phyloP scores from a whole-genome alignment of 2,888 invertebrate species.

The Adelognathus sp. region DNA sequence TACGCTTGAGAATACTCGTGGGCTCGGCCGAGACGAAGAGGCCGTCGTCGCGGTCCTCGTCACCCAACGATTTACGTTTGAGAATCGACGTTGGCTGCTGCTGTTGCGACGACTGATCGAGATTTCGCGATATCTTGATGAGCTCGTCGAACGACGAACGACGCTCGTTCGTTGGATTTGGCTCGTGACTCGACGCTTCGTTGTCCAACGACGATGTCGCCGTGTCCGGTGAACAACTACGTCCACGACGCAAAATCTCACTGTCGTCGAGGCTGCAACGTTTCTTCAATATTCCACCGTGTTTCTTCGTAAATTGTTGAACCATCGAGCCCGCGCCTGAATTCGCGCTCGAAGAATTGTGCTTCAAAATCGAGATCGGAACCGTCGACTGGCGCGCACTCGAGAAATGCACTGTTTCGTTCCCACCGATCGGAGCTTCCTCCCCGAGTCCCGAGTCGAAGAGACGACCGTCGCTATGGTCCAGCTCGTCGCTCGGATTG shows the following conservation, averaged over 20 bases:
- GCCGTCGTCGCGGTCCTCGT: slow-evolving; percentile 84
- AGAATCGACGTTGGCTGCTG: slow-evolving; percentile 84
- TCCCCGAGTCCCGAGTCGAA: too few species aligned
- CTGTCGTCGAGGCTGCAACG: slow-evolving; percentile 92
- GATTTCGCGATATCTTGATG: slow-evolving; percentile 84
- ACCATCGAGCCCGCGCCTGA: slow-evolving; percentile 86
- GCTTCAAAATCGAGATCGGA: slow-evolving; percentile 84
- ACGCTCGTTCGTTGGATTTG: slow-evolving; percentile 87
- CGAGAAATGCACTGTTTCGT: slow-evolving; percentile 65
- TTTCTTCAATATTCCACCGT: slow-evolving; percentile 92
- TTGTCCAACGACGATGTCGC: slow-evolving; percentile 81
- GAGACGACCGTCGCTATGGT: too few species aligned
- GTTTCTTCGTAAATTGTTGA: slow-evolving; percentile 86
- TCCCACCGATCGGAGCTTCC: slow-evolving; percentile 13
- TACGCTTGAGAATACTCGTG: slow-evolving; percentile 90
- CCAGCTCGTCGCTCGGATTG: slow-evolving; percentile 12
- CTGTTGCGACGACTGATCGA: slow-evolving; percentile 82
- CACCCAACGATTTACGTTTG: slow-evolving; percentile 87
- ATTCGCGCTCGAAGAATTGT: slow-evolving; percentile 81
- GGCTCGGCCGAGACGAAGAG: slow-evolving; percentile 86
- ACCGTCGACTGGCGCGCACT: slow-evolving; percentile 54
- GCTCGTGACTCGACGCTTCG: slow-evolving; percentile 84
- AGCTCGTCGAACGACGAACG: slow-evolving; percentile 88
- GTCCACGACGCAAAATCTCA: slow-evolving; percentile 86
- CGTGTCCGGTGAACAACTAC: slow-evolving; percentile 88